Conservation (phyloP, 1,140 invertebrate genomes). For the Chironomus tepperi region DNA sequence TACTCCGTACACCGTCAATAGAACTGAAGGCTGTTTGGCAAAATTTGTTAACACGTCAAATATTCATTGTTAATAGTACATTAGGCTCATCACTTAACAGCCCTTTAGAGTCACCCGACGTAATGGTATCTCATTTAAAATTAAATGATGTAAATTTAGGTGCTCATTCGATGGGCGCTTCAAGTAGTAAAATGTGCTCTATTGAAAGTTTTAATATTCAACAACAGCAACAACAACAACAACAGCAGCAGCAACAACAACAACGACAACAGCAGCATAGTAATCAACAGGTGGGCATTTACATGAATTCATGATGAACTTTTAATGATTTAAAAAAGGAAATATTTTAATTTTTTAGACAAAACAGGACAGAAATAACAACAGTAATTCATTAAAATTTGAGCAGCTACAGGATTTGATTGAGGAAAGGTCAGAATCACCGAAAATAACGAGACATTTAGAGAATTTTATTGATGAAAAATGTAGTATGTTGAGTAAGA, state of each 20-base stretch:
- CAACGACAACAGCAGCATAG: neutral
- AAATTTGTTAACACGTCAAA: constrained; percentile 75
- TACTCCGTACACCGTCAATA: constrained; percentile 65
- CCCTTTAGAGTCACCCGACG: constrained; percentile 50
- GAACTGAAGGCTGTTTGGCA: constrained; percentile 84
- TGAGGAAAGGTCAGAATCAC: neutral
- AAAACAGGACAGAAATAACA: neutral
- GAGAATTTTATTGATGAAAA: constrained; percentile 50
- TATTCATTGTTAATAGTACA: constrained; percentile 57
- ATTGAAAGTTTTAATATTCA: constrained; percentile 38
- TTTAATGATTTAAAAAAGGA: constrained; percentile 7
- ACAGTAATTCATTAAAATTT: neutral
- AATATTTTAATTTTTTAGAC: neutral
- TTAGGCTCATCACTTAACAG: constrained; percentile 48
- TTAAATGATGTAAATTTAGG: constrained; percentile 38
- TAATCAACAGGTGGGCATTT: constrained; percentile 30
- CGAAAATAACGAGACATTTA: constrained; percentile 38
- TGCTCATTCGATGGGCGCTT: constrained; percentile 37
- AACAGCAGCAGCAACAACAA: neutral
- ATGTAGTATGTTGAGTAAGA: constrained; percentile 49
- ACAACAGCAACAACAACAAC: constrained; percentile 10
- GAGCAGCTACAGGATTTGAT: neutral
- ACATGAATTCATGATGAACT: constrained; percentile 4
- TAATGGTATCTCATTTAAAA: constrained; percentile 38
- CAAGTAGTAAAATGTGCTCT: constrained; percentile 35